phyloP scores from a whole-genome alignment of 2,113 vertebrate genomes.

The Gobio gobio region DNA sequence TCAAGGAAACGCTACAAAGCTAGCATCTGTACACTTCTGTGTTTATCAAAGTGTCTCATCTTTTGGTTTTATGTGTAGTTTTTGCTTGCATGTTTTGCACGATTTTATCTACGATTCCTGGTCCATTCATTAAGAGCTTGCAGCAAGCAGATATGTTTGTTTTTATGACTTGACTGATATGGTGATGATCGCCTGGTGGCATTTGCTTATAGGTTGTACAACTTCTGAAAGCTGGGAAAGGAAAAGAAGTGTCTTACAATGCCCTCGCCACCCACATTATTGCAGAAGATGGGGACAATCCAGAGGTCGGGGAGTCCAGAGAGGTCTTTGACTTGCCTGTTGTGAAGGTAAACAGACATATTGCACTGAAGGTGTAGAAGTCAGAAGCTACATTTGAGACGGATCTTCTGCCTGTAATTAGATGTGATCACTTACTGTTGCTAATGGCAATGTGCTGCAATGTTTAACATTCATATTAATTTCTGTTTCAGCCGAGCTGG shows the following conservation, averaged over 20 bases:
- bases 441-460: not conserved
- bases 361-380: not conserved
- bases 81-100: not conserved
- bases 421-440: not conserved
- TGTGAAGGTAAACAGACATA: constrained; percentile 83
- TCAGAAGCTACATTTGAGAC: not conserved
- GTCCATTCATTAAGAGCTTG: not conserved
- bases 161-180: not conserved
- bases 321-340: constrained; percentile 97
- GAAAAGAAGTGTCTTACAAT: constrained; percentile 97
- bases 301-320: constrained; percentile 93
- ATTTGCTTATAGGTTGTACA: constrained; percentile 83
- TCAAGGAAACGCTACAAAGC: not conserved
- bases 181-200: not conserved
- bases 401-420: not conserved
- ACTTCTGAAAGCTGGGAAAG: constrained; percentile 92
- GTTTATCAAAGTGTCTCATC: not conserved
- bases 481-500: constrained; percentile 90
- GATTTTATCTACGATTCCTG: not conserved
- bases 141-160: not conserved
- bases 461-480: not conserved
- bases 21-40: not conserved
- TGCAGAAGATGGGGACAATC: constrained; percentile 94
- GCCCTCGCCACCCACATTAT: constrained; percentile 96
- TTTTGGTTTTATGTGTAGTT: not conserved